Conservation (phyloP, 2,113 vertebrate species). For the Entosphenus tridentatus region DNA sequence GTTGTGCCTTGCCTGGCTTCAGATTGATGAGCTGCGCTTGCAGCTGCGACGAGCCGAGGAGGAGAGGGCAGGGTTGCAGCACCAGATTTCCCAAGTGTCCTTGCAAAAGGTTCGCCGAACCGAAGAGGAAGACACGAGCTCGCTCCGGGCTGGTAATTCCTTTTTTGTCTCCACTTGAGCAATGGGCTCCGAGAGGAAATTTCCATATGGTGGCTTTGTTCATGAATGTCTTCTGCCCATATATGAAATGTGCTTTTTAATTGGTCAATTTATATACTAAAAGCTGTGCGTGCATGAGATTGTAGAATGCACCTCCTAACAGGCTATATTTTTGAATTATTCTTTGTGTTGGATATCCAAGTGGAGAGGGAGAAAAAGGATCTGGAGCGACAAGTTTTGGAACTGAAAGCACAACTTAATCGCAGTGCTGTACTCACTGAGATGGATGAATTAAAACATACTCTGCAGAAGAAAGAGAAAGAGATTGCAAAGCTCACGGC, state of each 20-base stretch:
- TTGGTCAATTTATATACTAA: too few relatives aligned
- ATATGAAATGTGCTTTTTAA: too few relatives aligned
- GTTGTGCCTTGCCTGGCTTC: constrained; percentile 9
- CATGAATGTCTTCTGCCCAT: too few relatives aligned
- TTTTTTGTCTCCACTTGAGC: too few relatives aligned
- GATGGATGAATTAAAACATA: constrained; percentile 41
- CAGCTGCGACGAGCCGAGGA: constrained; percentile 41
- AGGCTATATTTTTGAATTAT: not conserved
- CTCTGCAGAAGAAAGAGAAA: constrained; percentile 41
- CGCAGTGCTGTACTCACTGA: constrained; percentile 29
- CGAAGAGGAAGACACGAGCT: constrained; percentile 19
- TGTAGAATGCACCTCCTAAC: too few relatives aligned
- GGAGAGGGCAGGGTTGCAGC: constrained; percentile 31
- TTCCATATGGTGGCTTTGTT: too few relatives aligned
- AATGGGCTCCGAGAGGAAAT: too few relatives aligned
- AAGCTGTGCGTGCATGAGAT: too few relatives aligned
- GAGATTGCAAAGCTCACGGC: constrained; percentile 36
- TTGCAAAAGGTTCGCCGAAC: constrained; percentile 18
- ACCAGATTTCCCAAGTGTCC: constrained; percentile 23
- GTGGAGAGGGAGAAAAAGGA: constrained; percentile 26
- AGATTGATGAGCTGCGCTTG: constrained; percentile 50
- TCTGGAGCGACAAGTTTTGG: constrained; percentile 42
- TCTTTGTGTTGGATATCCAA: constrained; percentile 18
- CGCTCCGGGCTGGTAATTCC: too few relatives aligned
- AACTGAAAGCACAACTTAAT: constrained; percentile 34